Base-by-base conservation (phyloP, 2,113 vertebrate genomes). In the Hemichromis elongatus region DNA sequence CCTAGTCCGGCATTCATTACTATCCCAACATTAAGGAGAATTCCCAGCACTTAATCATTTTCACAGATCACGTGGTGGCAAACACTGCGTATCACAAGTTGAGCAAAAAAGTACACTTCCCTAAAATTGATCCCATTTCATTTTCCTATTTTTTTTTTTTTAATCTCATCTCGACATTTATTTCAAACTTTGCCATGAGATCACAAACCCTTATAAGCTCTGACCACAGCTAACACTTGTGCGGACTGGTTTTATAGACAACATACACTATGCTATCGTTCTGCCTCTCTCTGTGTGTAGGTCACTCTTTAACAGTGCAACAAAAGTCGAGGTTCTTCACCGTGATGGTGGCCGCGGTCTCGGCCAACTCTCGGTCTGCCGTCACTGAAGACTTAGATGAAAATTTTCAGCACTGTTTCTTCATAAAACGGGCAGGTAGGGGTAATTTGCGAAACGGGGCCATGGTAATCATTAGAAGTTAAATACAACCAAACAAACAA, bases 391-490 rank as follows among this genome's bases (percentile, higher is more conserved):
- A 88, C 82, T 53, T 68, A 52, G 73, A 81, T 63, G 11, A 30
- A 37, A 70, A 37, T 35, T 75, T 77, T 81, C 35, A 47, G 70
- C 87, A 53, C 56, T 73, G 45, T 88, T 61, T 82, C 79, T 81
- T 80, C 79, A 80, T 59, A 16, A 81, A 90, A 79, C 9, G 19
- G 61, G 80, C 79, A 45, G 73, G 28, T 53, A 50, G 88, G 37
- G 80, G 81, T 77, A 10, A 75, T 84, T 82, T 86, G 79, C 90
- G 61, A 83, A 80, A 84, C 18, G 88, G 73, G 92, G 87, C 91
- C 91, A 92, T 83, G 80, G 61, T 88, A 83, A 85, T 86, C 79
- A 88, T 79, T 86, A 84, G 79, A 75, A 81, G 40, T 87, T 75
- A 81, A 81, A 66, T 35, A 14, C n/a, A n/a, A n/a, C n/a, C n/a